Evolutionary conservation across 2,888 invertebrate genomes (phyloP).

Genomic region (Apotomis betuletana): DNA sequence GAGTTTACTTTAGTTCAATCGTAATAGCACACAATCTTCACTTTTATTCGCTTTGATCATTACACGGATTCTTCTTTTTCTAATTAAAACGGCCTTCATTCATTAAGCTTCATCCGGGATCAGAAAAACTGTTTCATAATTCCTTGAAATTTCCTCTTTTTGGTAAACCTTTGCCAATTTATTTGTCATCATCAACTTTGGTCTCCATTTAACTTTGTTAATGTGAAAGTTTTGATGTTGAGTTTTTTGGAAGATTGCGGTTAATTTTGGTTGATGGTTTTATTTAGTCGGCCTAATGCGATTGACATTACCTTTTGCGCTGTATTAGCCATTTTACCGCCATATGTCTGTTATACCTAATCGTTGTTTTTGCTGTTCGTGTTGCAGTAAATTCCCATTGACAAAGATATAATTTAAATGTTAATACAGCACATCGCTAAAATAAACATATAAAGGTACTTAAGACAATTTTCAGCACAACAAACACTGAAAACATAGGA

Average conservation of each 20-base stretch:
- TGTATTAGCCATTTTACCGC: too few species aligned
- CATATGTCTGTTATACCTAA: too few species aligned
- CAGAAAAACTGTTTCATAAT: conserved; percentile 15
- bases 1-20: conserved; percentile 20
- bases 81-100: conserved; percentile 25
- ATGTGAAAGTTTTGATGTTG: neutral
- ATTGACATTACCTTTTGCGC: too few species aligned
- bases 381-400: too few species aligned
- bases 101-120: conserved; percentile 21
- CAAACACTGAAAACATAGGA: too few species aligned
- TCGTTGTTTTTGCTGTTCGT: too few species aligned
- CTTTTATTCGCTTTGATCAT: conserved; percentile 25
- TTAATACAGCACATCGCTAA: too few species aligned
- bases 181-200: neutral
- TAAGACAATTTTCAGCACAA: too few species aligned
- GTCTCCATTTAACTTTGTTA: neutral
- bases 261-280: neutral
- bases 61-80: conserved; percentile 17
- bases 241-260: neutral
- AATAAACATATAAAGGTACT: too few species aligned
- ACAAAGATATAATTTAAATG: too few species aligned
- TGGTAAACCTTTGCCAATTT: neutral
- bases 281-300: neutral
- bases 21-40: conserved; percentile 15
- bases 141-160: neutral